phyloP scores from a whole-genome alignment of 2,113 vertebrate genomes.

The Petaurus breviceps region DNA sequence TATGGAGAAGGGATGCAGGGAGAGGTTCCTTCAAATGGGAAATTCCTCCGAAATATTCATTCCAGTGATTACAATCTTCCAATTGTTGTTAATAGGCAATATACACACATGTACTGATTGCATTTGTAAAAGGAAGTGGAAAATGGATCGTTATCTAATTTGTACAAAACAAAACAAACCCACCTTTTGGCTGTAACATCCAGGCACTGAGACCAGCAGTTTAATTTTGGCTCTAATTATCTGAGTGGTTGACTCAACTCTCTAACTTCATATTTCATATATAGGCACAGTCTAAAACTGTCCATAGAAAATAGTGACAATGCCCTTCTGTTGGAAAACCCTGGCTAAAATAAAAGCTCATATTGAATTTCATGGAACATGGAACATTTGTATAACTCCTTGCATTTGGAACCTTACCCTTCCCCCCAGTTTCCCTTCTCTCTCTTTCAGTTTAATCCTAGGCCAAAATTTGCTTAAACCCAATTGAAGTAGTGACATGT shows the following conservation, averaged over 20 bases:
- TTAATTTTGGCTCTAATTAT: conserved; percentile 29
- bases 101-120: background rate
- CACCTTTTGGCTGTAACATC: conserved; percentile 35
- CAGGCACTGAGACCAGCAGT: conserved; percentile 1
- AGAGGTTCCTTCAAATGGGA: conserved; percentile 6
- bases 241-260: conserved; percentile 2
- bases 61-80: background rate
- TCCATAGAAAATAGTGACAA: conserved; percentile 53
- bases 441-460: background rate
- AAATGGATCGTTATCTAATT: background rate
- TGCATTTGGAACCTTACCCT: conserved; percentile 36
- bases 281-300: conserved; percentile 28
- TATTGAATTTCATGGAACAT: conserved; percentile 50
- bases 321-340: conserved; percentile 37
- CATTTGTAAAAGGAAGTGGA: background rate
- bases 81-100: conserved; percentile 12
- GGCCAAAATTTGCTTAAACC: conserved; percentile 33
- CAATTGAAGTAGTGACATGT: background rate
- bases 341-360: background rate
- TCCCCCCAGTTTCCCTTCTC: background rate
- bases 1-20: background rate
- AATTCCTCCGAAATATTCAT: conserved; percentile 13
- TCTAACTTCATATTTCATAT: conserved; percentile 35
- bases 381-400: conserved; percentile 54
- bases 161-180: background rate